These are phyloP conservation scores for Tribolium castaneum DNA, from an alignment of 1,140 invertebrate genomes.

Conservation along the genomic window DNA sequence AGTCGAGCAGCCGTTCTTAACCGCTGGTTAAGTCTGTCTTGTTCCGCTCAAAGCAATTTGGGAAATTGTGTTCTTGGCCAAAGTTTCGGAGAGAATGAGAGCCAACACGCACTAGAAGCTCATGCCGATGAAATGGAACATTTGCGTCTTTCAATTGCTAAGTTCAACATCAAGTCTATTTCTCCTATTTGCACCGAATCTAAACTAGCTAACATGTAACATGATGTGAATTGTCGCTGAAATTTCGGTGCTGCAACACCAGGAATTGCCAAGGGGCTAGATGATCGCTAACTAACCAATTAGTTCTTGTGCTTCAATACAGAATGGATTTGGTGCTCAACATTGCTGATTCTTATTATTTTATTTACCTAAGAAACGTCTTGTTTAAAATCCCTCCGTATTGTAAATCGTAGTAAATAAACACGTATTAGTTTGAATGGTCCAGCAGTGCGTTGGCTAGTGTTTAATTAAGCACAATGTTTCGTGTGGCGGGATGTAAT, in stretches of 20 bases:
- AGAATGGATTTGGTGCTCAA: slow-evolving; percentile 37
- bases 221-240: neutral
- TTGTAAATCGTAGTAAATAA: slow-evolving; percentile 54
- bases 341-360: slow-evolving; percentile 47
- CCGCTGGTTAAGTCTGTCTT: slow-evolving; percentile 57
- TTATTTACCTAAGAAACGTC: slow-evolving; percentile 57
- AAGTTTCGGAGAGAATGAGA: slow-evolving; percentile 48
- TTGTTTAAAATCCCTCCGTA: slow-evolving; percentile 55
- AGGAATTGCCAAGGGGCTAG: slow-evolving; percentile 16
- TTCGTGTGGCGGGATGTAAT: neutral
- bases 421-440: slow-evolving; percentile 55
- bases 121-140: slow-evolving; percentile 26
- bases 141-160: slow-evolving; percentile 13
- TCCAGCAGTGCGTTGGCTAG: slow-evolving; percentile 51
- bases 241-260: neutral
- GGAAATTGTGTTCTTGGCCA: neutral
- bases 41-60: slow-evolving; percentile 14
- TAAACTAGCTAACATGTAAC: neutral
- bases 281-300: slow-evolving; percentile 25
- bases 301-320: slow-evolving; percentile 36
- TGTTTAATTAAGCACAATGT: slow-evolving; percentile 55
- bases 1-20: slow-evolving; percentile 60
- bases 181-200: neutral
- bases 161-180: slow-evolving; percentile 32
- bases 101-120: slow-evolving; percentile 37